A percentile compares a stretch with the other conserved stretches of the same genome.
Evolutionary conservation across 1,140 invertebrate species (phyloP).

Genomic region (Ceratosolen solmsi): DNA sequence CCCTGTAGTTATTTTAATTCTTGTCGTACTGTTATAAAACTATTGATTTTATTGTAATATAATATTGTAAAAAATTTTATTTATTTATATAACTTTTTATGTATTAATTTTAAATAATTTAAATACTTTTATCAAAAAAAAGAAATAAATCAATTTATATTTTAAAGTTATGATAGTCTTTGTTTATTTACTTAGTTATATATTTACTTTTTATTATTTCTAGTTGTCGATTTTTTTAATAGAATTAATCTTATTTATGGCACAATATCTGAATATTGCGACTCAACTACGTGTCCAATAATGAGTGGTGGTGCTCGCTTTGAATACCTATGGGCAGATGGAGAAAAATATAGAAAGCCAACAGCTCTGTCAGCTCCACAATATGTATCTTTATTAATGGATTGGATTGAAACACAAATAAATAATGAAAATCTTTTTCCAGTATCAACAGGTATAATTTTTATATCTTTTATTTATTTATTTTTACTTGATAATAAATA

Average conservation of each 20-base stretch:
- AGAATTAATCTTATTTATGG: conserved; percentile 95
- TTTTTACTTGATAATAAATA: background rate
- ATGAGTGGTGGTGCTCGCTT: conserved; percentile 93
- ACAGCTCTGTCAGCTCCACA: conserved; percentile 89
- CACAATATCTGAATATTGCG: conserved; percentile 91
- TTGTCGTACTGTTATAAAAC: no score
- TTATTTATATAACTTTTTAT: no score
- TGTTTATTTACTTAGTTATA: background rate
- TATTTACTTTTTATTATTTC: conserved; percentile 56
- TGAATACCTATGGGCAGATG: conserved; percentile 96
- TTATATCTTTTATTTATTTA: conserved; percentile 19
- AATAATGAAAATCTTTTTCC: conserved; percentile 93
- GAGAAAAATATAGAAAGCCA: conserved; percentile 89
- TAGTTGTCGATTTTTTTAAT: conserved; percentile 97
- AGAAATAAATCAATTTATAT: background rate
- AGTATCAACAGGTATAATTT: conserved; percentile 79
- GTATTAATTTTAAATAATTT: no score
- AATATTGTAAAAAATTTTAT: no score
- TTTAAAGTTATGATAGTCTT: background rate
- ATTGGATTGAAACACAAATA: conserved; percentile 95
- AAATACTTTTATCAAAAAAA: background rate
- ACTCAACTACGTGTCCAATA: conserved; percentile 88
- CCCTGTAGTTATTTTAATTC: no score
- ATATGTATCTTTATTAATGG: conserved; percentile 92
- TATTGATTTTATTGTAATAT: no score